These are phyloP conservation scores for Tuta absoluta DNA, from an alignment of 2,888 invertebrate genomes.

Conservation along the genomic window DNA sequence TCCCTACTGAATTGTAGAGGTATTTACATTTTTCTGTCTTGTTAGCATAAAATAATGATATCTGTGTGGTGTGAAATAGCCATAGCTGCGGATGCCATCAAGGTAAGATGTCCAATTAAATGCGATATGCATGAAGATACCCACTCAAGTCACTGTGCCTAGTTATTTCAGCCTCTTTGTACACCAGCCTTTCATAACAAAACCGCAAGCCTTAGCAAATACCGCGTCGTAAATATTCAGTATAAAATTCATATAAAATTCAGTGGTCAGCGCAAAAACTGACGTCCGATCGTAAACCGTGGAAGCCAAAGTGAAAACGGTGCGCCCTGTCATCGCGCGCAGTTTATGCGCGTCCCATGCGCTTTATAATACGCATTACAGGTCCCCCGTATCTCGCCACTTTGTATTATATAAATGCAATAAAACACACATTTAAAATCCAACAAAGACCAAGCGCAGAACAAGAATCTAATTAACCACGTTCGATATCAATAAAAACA, in stretches of 20 bases:
- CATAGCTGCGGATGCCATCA: slow-evolving; percentile 17
- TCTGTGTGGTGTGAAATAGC: slow-evolving; percentile 18
- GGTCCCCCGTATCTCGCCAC: slow-evolving; percentile 40
- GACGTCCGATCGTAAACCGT: slow-evolving; percentile 54
- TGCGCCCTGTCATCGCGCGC: slow-evolving; percentile 65
- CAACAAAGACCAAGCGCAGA: slow-evolving; percentile 14
- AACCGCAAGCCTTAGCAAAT: slow-evolving; percentile 14
- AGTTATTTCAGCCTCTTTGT: slow-evolving; percentile 15
- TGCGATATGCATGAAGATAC: slow-evolving; percentile 16
- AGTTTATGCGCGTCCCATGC: slow-evolving; percentile 56
- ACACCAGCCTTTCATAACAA: slow-evolving; percentile 36
- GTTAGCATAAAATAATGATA: slow-evolving; percentile 19
- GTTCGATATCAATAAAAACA: slow-evolving; percentile 13
- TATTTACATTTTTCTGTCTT: slow-evolving; percentile 19
- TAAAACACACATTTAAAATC: slow-evolving; percentile 22
- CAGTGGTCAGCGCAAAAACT: slow-evolving; percentile 30
- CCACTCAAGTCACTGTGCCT: slow-evolving; percentile 9
- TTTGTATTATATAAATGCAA: slow-evolving; percentile 10
- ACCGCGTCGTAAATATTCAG: slow-evolving; percentile 37
- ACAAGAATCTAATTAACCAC: slow-evolving; percentile 21
- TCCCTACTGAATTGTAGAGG: slow-evolving; percentile 15
- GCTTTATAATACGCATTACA: slow-evolving; percentile 62
- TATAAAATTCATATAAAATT: slow-evolving; percentile 25
- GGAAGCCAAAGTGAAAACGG: slow-evolving; percentile 61
- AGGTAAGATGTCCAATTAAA: slow-evolving; percentile 20